Evolutionary conservation across 2,113 vertebrate genomes (phyloP), one percentile per base, ranked within the genome.

Genomic region (Triplophysa tibetana): DNA sequence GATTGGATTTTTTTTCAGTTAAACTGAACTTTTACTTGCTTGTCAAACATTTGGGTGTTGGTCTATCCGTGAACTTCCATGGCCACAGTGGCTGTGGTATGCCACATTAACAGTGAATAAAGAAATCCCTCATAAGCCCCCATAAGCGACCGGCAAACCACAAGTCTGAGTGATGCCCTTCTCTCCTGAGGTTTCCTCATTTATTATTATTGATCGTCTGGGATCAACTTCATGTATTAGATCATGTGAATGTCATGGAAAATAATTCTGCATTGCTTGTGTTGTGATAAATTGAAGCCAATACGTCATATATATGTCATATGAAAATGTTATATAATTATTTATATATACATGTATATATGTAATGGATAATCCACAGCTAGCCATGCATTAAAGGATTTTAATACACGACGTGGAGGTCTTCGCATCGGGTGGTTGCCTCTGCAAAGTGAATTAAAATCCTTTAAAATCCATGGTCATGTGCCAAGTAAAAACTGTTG

Each of bases 121-220:
- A 1, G 29, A 21, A 63, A 75, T 80, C 85, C 80, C 67, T 70
- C 73, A 33, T 69, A 14, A 50, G 48, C 64, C 70, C 33, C 16
- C 29, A 1, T 19, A 29, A 13, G 29, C 9, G 41, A 76, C 17
- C 84, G 65, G 38, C 79, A 79, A 79, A 85, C 84, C 81, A 68
- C 84, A 76, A 26, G 4, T 8, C 68, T n/a, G n/a, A 58, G 41
- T 69, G 24, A 24, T 69, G 16, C 21, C 14, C 29, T 65, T 13
- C 4, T 16, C 48, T 13, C 14, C 54, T 56, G 13, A 52, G 13
- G 16, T 16, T 1, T 52, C 14, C 48, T 14, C 14, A 16, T 14
- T 70, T 68, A 5, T 38, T 33, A 19, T 26, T 4, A 29, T 19
- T 54, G 62, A 8, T 11, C 14, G 58, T 21, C 19, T 23, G 2